phyloP scores from a whole-genome alignment of 2,888 invertebrate species.

The Sminthurinus aureus region DNA sequence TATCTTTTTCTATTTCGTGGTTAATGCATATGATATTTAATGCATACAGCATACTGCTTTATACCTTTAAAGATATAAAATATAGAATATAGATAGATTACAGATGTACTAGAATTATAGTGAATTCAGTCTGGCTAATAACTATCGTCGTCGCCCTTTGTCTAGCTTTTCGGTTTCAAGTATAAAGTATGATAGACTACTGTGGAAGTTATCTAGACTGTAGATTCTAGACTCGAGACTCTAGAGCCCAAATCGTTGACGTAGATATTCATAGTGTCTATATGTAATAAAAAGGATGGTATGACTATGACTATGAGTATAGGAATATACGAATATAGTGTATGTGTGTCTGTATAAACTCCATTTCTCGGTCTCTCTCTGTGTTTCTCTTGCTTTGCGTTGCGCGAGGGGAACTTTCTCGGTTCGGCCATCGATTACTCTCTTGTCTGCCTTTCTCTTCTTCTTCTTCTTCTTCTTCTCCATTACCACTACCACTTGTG shows the following conservation, averaged over 20 bases:
- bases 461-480: not conserved
- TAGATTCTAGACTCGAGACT: too few species aligned
- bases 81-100: too few species aligned
- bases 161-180: too few species aligned
- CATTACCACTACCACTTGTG: not conserved
- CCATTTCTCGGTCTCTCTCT: not conserved
- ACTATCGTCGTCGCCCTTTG: too few species aligned
- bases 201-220: too few species aligned
- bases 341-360: not conserved
- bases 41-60: too few species aligned
- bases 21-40: too few species aligned
- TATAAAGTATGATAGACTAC: too few species aligned
- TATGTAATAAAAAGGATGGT: not conserved
- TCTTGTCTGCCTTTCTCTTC: slow-evolving; percentile 31
- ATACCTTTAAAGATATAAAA: too few species aligned
- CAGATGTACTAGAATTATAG: too few species aligned
- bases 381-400: not conserved
- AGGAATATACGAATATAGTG: not conserved
- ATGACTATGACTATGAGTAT: not conserved
- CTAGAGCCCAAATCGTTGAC: not conserved
- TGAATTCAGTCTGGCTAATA: too few species aligned
- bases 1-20: too few species aligned
- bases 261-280: not conserved
- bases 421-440: slow-evolving; percentile 37
- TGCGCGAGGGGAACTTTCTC: slow-evolving; percentile 4